Base-by-base conservation (phyloP, 2,113 vertebrate species). In the Tyto alba region DNA sequence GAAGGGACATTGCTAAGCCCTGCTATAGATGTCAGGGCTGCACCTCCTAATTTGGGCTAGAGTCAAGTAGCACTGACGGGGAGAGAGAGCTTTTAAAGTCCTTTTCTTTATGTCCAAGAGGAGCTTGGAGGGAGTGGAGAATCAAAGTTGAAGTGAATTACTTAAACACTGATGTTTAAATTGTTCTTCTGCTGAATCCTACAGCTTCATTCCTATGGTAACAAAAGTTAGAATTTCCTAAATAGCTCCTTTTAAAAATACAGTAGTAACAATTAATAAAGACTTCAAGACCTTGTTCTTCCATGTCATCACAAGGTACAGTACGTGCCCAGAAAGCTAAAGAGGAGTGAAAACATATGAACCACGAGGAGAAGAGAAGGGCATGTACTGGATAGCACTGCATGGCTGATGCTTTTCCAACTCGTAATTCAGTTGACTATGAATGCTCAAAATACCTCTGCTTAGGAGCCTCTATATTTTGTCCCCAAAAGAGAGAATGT, bases 201-300 rank as follows among this genome's bases (percentile, higher is more conserved):
- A 72, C 68, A 78, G 92, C 69, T 92, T 84, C 88, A 96, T 94
- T 96, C 90, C 93, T 96, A 95, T 90, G 59, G 74, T 85, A 90
- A 95, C 88, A 88, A 89, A 86, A 84, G 50, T 36, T 45, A 90
- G 68, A n/a, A 89, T 89, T 95, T 94, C 92, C 80, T 85, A 89
- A 95, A 85, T 84, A 84, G 62, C 60, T 86, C 68, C 36, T 84
- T 92, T 90, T 50, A 78, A 89, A 94, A 85, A 57, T 84, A 68
- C 52, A n/a, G 69, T 75, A 48, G 73, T 72, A 86, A 60, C 79
- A 90, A 88, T 88, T 96, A 94, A 84, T 88, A 86, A 86, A 68
- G 88, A 52, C 64, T 84, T 40, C 72, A 79, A 87, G 76, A 19
- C 76, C 36, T 48, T 62, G 34, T 72, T 93, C 82, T 88, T 77